Evolutionary conservation across 2,888 invertebrate genomes (phyloP), one percentile per base, ranked within the genome.

Genomic region (Poecilus cupreus): DNA sequence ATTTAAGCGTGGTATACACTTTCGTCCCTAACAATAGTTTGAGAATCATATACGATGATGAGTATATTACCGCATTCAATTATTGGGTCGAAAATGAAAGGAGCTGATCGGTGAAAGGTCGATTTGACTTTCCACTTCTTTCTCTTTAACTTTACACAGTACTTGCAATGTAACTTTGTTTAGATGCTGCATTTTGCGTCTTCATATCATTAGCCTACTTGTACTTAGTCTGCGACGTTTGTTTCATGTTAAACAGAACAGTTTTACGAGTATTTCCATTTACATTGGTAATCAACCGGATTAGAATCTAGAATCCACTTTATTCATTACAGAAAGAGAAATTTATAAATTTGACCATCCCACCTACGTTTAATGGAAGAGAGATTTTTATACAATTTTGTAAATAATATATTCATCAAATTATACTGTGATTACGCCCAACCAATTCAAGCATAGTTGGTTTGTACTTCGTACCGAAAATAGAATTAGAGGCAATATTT

Each of bases 71-170:
- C 37, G 77, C 79, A 79, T 79, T 49, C 79, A 76, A 18, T 82
- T 82, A 82, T 79, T 79, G 74, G 82, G 82, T 79, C 82, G 82
- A 82, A 82, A 82, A 82, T 70, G 82, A 82, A 82, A 82, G 82
- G 82, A 72, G 46, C 43, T 39, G 54, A 79, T 74, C 74, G 74
- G 82, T 82, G 82, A 82, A 82, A 82, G 82, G 82, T 82, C 78
- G 77, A 68, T 68, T 49, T 32, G 68, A 79, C 79, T 79, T 79
- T 79, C 70, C 79, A 79, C 68, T 64, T 79, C 79, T 79, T 79
- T 79, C 79, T 79, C 79, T 22, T 32, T 13, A 51, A 37, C 24
- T 13, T n/a, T 49, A 51, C 51, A 57, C n/a, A 16, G 75, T 51
- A 75, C 32, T 70, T 70, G 43, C 18, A 20, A 18, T 37, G 37